A percentile compares a stretch with the other conserved stretches of the same genome.
These are phyloP conservation scores for Rhyzopertha dominica DNA, from an alignment of 1,140 invertebrate genomes.

Conservation along the genomic window DNA sequence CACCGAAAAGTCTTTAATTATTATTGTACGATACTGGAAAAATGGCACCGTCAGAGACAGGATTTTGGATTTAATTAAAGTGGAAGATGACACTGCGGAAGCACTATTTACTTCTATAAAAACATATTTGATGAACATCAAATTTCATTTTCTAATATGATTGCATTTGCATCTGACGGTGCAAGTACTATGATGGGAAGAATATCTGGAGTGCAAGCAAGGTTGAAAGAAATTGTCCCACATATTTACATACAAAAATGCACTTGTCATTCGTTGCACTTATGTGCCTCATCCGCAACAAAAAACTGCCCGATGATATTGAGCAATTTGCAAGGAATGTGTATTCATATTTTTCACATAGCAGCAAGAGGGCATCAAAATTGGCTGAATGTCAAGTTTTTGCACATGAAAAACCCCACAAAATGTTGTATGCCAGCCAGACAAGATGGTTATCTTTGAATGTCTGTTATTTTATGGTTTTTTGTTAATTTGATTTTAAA, in stretches of 20 bases:
- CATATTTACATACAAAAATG: conserved; percentile 7
- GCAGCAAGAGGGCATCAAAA: conserved; percentile 4
- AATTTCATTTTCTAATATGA: background rate
- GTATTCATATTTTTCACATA: conserved; percentile 13
- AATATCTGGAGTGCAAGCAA: conserved; percentile 1
- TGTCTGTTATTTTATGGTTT: too few species aligned
- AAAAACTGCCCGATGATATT: conserved; percentile 6
- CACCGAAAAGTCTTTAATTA: background rate
- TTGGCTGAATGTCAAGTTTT: conserved; percentile 11
- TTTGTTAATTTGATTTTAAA: too few species aligned
- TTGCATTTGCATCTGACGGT: background rate
- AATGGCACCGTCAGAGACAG: too few species aligned
- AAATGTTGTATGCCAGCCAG: conserved; percentile 8
- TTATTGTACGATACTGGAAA: too few species aligned
- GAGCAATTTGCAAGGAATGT: conserved; percentile 11
- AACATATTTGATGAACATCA: background rate
- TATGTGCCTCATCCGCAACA: conserved; percentile 6
- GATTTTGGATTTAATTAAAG: too few species aligned
- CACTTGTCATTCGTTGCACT: conserved; percentile 10
- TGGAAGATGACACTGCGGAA: too few species aligned
- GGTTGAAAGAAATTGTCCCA: conserved; percentile 3
- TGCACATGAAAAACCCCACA: conserved; percentile 7
- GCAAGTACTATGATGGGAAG: conserved; percentile 1
- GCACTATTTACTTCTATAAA: too few species aligned
- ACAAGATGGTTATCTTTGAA: conserved; percentile 12